Percentiles rank a stretch among this genome's conserved stretches.
Evolutionary conservation across 2,797 vertebrate species (phyloP).

Genomic region (Pelodytes ibericus): DNA sequence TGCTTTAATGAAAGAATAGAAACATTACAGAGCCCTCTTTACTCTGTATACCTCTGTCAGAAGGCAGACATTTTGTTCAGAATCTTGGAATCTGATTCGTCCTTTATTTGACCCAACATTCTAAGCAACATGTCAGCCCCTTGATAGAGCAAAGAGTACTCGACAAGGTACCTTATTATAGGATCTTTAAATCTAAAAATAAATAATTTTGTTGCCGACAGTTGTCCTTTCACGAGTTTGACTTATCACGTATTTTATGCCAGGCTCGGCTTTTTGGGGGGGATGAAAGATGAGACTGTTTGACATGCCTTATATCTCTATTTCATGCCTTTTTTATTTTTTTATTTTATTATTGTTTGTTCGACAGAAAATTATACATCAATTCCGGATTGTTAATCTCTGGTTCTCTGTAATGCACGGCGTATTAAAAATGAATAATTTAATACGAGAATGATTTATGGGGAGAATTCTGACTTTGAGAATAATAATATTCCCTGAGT

Average conservation of each 20-base stretch:
- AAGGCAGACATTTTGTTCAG: too few relatives aligned
- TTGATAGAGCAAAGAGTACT: too few relatives aligned
- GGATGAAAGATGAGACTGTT: neutral
- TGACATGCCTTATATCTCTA: neutral
- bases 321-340: neutral
- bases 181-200: too few relatives aligned
- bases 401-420: neutral
- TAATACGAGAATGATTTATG: constrained; percentile 20
- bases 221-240: too few relatives aligned
- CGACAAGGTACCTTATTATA: too few relatives aligned
- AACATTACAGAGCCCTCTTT: too few relatives aligned
- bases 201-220: too few relatives aligned
- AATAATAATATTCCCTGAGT: constrained; percentile 1
- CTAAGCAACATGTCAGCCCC: too few relatives aligned
- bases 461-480: neutral
- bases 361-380: constrained; percentile 17
- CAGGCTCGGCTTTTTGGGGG: neutral
- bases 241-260: neutral
- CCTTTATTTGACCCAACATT: too few relatives aligned
- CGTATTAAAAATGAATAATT: constrained; percentile 30
- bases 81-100: too few relatives aligned
- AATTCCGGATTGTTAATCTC: constrained; percentile 32
- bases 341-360: constrained; percentile 10
- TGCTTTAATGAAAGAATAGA: too few relatives aligned
- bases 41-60: too few relatives aligned